A percentile compares a stretch with the other conserved stretches of the same genome.
phyloP scores from a whole-genome alignment of 23 tunicate species.

The Ciona savignyi region DNA sequence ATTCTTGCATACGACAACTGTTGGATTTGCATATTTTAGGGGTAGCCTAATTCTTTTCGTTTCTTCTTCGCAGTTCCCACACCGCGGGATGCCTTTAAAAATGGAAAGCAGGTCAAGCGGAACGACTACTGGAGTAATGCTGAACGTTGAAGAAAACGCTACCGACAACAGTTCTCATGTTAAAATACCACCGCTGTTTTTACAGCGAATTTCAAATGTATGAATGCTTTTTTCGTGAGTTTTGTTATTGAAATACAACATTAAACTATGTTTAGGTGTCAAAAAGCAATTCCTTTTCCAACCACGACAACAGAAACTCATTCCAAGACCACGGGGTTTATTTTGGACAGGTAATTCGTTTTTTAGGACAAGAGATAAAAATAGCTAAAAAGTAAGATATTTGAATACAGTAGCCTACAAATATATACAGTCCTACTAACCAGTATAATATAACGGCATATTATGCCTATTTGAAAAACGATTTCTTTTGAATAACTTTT shows the following conservation, averaged over 20 bases:
- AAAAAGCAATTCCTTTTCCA: constrained; percentile 39
- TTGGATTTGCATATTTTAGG: no score
- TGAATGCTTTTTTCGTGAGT: not conserved
- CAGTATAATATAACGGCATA: not conserved
- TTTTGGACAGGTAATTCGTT: constrained; percentile 37
- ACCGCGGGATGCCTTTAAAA: constrained; percentile 28
- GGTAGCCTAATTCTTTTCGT: no score
- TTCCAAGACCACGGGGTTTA: constrained; percentile 63
- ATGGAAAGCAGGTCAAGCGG: constrained; percentile 48
- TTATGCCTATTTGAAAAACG: not conserved
- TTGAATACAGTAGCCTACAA: no score
- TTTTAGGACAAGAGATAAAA: not conserved
- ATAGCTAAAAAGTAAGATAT: not conserved
- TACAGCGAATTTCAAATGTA: not conserved
- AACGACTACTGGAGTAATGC: constrained; percentile 60
- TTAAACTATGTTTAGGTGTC: constrained; percentile 9
- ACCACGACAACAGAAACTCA: constrained; percentile 64
- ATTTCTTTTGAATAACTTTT: not conserved
- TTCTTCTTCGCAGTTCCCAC: constrained; percentile 65
- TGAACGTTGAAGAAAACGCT: constrained; percentile 2
- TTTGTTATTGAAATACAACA: constrained; percentile 1
- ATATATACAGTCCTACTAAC: no score
- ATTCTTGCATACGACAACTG: no score
- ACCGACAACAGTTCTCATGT: constrained; percentile 22
- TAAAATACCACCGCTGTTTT: constrained; percentile 33